Conservation (phyloP, 2,797 vertebrate species). For the Vireo griseus region DNA sequence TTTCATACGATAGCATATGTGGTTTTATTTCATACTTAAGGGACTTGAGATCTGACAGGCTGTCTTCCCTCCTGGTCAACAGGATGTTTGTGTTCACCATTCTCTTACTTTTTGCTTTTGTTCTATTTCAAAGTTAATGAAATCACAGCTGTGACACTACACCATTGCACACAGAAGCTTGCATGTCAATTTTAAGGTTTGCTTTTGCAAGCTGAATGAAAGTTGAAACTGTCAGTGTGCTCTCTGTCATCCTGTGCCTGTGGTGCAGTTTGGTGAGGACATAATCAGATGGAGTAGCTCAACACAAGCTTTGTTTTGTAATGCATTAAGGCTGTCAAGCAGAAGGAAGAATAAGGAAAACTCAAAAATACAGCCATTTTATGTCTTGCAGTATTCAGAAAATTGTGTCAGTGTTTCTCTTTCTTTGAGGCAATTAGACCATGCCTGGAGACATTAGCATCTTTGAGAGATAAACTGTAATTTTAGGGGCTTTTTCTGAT, state of each 20-base stretch:
- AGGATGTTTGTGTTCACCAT: background rate
- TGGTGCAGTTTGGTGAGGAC: background rate
- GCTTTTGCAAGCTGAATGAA: background rate
- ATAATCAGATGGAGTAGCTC: background rate
- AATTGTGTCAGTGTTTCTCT: background rate
- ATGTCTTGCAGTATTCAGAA: background rate
- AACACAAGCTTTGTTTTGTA: background rate
- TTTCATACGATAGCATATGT: background rate
- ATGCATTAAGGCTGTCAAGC: background rate
- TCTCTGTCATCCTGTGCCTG: rapidly evolving
- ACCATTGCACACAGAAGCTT: background rate
- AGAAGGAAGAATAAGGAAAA: background rate
- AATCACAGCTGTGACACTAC: background rate
- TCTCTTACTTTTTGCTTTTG: background rate
- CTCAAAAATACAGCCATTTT: rapidly evolving
- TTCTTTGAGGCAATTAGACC: background rate
- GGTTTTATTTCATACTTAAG: background rate
- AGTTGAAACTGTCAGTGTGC: background rate
- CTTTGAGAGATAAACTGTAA: background rate
- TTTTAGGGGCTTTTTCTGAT: background rate
- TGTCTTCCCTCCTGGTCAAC: background rate
- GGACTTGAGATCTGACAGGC: background rate
- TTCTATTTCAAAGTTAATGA: background rate
- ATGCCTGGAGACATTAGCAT: background rate
- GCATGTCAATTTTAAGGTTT: background rate